Evolutionary conservation across 2,797 vertebrate genomes (phyloP).

Genomic region (Ceyx erithaca): DNA sequence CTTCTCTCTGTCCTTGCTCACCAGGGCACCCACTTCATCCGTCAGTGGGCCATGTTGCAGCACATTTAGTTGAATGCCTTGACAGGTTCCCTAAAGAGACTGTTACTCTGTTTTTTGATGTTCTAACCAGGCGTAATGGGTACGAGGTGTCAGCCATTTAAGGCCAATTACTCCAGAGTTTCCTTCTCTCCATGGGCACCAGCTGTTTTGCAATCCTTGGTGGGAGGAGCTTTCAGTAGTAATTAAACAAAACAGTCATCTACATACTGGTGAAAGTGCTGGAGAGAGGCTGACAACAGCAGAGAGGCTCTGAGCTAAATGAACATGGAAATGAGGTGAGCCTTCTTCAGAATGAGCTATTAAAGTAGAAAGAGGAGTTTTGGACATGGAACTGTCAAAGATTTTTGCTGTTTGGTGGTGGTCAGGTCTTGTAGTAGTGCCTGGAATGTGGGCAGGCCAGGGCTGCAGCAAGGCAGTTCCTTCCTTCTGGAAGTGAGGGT

Average conservation of each 20-base stretch:
- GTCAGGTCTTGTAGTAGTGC: background rate
- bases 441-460: background rate
- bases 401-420: background rate
- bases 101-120: background rate
- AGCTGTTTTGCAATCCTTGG: slow-evolving; percentile 48
- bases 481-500: background rate
- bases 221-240: slow-evolving; percentile 57
- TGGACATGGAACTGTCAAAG: background rate
- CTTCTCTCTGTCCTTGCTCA: too few species aligned
- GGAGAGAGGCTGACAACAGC: slow-evolving; percentile 35
- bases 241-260: slow-evolving; percentile 59
- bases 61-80: background rate
- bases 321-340: slow-evolving; percentile 39
- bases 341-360: slow-evolving; percentile 17
- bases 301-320: slow-evolving; percentile 22
- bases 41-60: background rate
- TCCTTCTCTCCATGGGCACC: slow-evolving; percentile 20
- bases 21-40: too few species aligned
- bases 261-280: background rate
- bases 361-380: background rate
- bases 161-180: slow-evolving; percentile 52
- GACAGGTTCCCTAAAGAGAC: background rate
- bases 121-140: slow-evolving; percentile 26
- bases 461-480: background rate
- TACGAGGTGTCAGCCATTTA: slow-evolving; percentile 49